Conservation (phyloP, 2,113 vertebrate genomes). For the Pseudopodoces humilis region DNA sequence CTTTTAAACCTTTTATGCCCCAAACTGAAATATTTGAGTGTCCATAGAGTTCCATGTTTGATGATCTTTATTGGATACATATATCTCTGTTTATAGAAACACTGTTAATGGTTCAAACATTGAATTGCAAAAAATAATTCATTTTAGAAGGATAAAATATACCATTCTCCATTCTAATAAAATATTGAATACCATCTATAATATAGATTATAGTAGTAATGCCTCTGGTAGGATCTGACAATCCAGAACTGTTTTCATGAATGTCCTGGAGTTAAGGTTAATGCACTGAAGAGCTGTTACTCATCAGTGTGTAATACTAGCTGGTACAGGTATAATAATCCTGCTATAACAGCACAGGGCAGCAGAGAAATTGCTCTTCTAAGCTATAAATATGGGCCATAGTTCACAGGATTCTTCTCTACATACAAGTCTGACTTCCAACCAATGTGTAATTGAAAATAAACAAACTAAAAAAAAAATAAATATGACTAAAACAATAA, state of each 20-base stretch:
- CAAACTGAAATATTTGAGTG: slow-evolving; percentile 46
- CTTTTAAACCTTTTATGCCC: background rate
- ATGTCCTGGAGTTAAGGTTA: slow-evolving; percentile 53
- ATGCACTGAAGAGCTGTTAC: slow-evolving; percentile 21
- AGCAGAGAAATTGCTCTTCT: background rate
- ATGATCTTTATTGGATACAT: slow-evolving; percentile 27
- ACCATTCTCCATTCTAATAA: slow-evolving; percentile 49
- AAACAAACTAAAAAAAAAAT: background rate
- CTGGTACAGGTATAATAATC: background rate
- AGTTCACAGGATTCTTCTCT: background rate
- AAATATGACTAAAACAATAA: background rate
- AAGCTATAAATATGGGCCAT: background rate
- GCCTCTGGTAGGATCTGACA: slow-evolving; percentile 1
- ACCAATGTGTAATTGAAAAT: background rate
- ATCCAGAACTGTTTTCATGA: slow-evolving; percentile 26
- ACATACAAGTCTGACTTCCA: background rate
- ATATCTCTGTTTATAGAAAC: slow-evolving; percentile 54
- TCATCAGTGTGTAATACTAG: slow-evolving; percentile 2
- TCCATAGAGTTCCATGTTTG: background rate
- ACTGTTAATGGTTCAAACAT: slow-evolving; percentile 33
- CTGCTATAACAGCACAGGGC: background rate
- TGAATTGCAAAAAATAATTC: slow-evolving; percentile 56
- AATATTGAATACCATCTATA: slow-evolving; percentile 49
- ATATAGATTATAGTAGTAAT: slow-evolving; percentile 23
- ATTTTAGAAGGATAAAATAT: slow-evolving; percentile 28